Evolutionary conservation across 1,140 invertebrate species (phyloP).

Genomic region (Dinothrombium tinctorium): DNA sequence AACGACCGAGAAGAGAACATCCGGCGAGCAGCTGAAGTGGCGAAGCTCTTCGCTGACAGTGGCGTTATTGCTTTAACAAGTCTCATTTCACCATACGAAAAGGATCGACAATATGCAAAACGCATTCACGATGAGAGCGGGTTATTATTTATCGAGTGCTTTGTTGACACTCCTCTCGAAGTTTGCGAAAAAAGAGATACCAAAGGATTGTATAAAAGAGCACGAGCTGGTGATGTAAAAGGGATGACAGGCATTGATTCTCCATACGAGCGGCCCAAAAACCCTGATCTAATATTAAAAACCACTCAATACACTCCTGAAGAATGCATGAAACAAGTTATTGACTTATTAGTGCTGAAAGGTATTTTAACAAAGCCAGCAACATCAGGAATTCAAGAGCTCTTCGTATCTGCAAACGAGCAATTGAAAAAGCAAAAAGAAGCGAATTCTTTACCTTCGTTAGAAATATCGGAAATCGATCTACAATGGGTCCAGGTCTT

Average conservation of each 20-base stretch:
- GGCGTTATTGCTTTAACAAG: constrained; percentile 84
- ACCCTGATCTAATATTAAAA: constrained; percentile 62
- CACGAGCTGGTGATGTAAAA: constrained; percentile 71
- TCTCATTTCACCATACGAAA: constrained; percentile 88
- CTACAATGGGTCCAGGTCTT: constrained; percentile 88
- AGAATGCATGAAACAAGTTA: constrained; percentile 52
- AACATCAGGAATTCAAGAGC: constrained; percentile 35
- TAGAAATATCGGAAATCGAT: constrained; percentile 45
- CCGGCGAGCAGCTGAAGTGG: constrained; percentile 77
- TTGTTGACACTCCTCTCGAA: constrained; percentile 76
- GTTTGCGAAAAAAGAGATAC: constrained; percentile 87
- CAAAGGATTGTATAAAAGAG: constrained; percentile 95
- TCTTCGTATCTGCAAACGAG: constrained; percentile 49
- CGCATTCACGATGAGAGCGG: constrained; percentile 62
- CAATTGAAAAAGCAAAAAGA: constrained; percentile 37
- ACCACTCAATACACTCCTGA: constrained; percentile 53
- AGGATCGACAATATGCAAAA: constrained; percentile 68
- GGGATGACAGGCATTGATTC: constrained; percentile 97
- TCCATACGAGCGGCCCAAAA: constrained; percentile 63
- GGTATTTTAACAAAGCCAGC: neutral
- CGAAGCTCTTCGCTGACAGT: constrained; percentile 89
- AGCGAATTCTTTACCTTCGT: constrained; percentile 33
- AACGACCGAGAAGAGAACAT: constrained; percentile 96
- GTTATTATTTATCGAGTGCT: constrained; percentile 86
- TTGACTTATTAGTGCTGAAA: constrained; percentile 34